Conservation (phyloP, 1,140 invertebrate genomes). For the Drosophila tristis region DNA sequence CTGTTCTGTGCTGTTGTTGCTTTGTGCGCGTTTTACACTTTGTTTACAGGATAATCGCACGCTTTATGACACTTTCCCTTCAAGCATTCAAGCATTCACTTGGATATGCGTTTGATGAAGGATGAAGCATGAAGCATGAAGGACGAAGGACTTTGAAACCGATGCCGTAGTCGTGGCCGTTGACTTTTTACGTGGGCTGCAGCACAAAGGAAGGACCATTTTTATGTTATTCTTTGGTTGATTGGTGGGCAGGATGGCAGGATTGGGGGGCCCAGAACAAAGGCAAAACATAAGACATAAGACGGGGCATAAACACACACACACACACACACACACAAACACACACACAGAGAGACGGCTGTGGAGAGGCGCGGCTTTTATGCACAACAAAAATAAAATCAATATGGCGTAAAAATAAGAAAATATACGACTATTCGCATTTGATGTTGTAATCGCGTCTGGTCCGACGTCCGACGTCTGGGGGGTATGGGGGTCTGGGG, state of each 20-base stretch:
- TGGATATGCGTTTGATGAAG: slow-evolving; percentile 26
- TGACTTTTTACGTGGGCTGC: slow-evolving; percentile 42
- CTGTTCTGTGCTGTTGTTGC: slow-evolving; percentile 10
- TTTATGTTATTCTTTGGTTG: slow-evolving; percentile 38
- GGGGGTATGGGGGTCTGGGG: too few relatives aligned
- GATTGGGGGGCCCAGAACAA: slow-evolving; percentile 23
- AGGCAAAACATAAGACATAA: slow-evolving; percentile 50
- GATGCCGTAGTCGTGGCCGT: slow-evolving; percentile 18
- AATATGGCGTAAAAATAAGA: slow-evolving; percentile 67
- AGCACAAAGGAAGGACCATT: slow-evolving; percentile 42
- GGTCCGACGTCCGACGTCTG: not conserved
- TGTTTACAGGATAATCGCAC: slow-evolving; percentile 81
- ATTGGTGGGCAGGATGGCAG: slow-evolving; percentile 1
- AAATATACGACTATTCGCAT: slow-evolving; percentile 46
- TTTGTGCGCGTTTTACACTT: slow-evolving; percentile 70
- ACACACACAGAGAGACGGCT: not conserved
- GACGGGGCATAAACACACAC: slow-evolving; percentile 43
- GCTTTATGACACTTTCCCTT: slow-evolving; percentile 78
- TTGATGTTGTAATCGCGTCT: slow-evolving; percentile 65
- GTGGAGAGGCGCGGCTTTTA: slow-evolving; percentile 38
- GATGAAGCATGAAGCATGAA: slow-evolving; percentile 34
- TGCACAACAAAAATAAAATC: slow-evolving; percentile 74
- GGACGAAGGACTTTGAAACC: slow-evolving; percentile 56
- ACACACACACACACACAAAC: slow-evolving; percentile 14
- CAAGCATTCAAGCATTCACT: slow-evolving; percentile 46